These are phyloP conservation scores for Semicossyphus pulcher DNA, from an alignment of 2,113 vertebrate species.

Conservation along the genomic window DNA sequence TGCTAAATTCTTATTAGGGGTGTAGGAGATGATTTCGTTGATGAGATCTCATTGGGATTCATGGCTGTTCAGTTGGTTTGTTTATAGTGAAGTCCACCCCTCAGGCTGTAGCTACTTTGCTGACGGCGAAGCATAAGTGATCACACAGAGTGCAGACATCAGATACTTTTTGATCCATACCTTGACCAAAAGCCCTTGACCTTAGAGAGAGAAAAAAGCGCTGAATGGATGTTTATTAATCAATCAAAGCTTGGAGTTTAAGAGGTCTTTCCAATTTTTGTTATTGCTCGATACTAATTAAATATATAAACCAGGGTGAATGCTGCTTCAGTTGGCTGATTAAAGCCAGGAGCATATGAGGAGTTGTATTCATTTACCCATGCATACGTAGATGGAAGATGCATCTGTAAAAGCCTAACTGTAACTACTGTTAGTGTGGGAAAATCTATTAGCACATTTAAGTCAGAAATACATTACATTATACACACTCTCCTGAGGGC, in stretches of 20 bases:
- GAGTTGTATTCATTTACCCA: not conserved
- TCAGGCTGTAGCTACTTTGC: slow-evolving; percentile 55
- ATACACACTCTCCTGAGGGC: not conserved
- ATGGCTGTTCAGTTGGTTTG: slow-evolving; percentile 38
- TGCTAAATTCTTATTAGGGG: slow-evolving; percentile 26
- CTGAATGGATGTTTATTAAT: slow-evolving; percentile 47
- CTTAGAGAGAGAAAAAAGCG: slow-evolving; percentile 23
- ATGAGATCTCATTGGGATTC: slow-evolving; percentile 55
- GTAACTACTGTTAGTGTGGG: not conserved
- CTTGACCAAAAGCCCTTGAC: slow-evolving; percentile 48
- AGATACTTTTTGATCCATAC: slow-evolving; percentile 50
- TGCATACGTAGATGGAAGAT: not conserved
- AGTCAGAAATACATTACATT: not conserved
- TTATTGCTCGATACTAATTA: slow-evolving; percentile 50
- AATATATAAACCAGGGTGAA: not conserved
- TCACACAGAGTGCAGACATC: slow-evolving; percentile 47
- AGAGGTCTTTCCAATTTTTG: slow-evolving; percentile 40
- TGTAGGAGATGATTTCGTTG: slow-evolving; percentile 11
- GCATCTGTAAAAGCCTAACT: not conserved
- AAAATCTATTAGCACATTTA: not conserved
- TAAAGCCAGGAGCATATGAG: no score
- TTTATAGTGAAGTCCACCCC: slow-evolving; percentile 55
- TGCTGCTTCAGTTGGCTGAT: no score
- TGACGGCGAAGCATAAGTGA: slow-evolving; percentile 52
- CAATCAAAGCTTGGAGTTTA: slow-evolving; percentile 21